Evolutionary conservation across 92 coral and sea anemone genomes (phyloP).

Genomic region (Parazoanthus atlanticus): DNA sequence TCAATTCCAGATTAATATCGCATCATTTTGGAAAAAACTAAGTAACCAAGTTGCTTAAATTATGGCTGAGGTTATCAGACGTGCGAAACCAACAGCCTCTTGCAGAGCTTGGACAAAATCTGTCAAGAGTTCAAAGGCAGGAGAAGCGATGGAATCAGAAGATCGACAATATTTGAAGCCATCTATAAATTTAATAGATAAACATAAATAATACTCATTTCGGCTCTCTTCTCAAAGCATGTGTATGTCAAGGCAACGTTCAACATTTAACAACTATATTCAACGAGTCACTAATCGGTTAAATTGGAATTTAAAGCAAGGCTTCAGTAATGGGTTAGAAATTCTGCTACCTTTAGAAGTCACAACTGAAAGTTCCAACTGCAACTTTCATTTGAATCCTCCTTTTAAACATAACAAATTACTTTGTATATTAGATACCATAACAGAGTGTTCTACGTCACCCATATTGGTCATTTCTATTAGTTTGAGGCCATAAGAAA

Average conservation of each 20-base stretch:
- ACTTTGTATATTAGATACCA: too few relatives aligned
- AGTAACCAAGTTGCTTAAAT: neutral
- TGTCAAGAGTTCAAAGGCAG: neutral
- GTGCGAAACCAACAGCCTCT: neutral
- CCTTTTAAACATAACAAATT: too few relatives aligned
- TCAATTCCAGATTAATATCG: neutral
- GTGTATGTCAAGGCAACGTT: neutral
- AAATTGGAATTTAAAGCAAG: neutral
- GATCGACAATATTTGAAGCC: too few relatives aligned
- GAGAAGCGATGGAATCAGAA: neutral
- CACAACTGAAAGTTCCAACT: too few relatives aligned
- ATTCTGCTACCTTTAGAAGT: too few relatives aligned
- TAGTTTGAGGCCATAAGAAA: too few relatives aligned
- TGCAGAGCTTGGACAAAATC: neutral
- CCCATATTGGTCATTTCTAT: too few relatives aligned
- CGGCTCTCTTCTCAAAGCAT: neutral
- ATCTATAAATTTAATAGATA: neutral
- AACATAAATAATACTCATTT: too few relatives aligned
- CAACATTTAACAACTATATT: too few relatives aligned
- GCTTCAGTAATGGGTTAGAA: neutral
- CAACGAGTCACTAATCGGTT: neutral
- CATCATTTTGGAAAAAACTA: too few relatives aligned
- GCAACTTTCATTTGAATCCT: too few relatives aligned
- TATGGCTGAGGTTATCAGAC: neutral
- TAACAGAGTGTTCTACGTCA: too few relatives aligned